phyloP scores from a whole-genome alignment of 2,888 invertebrate species.

The Hydraecia micacea region DNA sequence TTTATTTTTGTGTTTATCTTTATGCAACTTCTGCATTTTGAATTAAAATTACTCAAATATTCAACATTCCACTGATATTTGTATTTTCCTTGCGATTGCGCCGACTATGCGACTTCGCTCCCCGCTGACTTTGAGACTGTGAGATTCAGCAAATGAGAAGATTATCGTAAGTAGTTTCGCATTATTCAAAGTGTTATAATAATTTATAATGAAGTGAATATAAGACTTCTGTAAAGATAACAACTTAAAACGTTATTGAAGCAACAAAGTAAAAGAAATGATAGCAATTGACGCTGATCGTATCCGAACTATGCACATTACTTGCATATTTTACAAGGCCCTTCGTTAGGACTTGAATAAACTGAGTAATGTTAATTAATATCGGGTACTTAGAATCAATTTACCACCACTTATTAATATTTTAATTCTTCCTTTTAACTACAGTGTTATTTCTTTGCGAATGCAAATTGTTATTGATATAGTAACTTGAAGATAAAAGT shows the following conservation, averaged over 20 bases:
- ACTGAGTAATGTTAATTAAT: constrained; percentile 46
- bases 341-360: constrained; percentile 39
- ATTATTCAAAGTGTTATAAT: constrained; percentile 22
- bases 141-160: constrained; percentile 22
- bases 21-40: not conserved
- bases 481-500: constrained; percentile 24
- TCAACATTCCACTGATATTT: constrained; percentile 13
- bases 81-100: constrained; percentile 1
- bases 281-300: constrained; percentile 19
- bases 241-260: constrained; percentile 38
- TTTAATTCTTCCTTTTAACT: constrained; percentile 32
- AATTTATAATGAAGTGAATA: constrained; percentile 10
- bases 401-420: constrained; percentile 39
- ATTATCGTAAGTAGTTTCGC: constrained; percentile 24
- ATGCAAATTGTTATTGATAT: constrained; percentile 42
- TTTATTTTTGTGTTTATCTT: not conserved
- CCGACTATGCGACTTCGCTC: not conserved
- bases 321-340: constrained; percentile 29
- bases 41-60: constrained; percentile 6
- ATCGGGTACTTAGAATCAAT: constrained; percentile 46
- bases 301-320: constrained; percentile 33
- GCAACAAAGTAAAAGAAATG: constrained; percentile 36
- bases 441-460: constrained; percentile 29
- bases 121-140: constrained; percentile 35
- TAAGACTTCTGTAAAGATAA: constrained; percentile 12